phyloP scores from a whole-genome alignment of 2,888 invertebrate genomes.

The Ptilodon capucinus region DNA sequence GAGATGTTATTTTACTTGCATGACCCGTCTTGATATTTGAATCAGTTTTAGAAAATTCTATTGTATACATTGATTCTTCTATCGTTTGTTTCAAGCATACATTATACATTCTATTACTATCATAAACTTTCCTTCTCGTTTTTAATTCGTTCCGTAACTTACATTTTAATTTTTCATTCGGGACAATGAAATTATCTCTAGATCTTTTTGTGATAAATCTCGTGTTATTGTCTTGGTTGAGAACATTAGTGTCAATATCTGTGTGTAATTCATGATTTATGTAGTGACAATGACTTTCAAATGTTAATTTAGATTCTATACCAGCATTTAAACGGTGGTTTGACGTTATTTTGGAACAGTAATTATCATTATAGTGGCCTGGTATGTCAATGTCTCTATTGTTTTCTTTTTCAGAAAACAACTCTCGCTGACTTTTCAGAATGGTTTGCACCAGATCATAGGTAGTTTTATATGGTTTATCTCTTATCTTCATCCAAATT shows the following conservation, averaged over 20 bases:
- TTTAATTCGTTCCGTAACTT: constrained; percentile 7
- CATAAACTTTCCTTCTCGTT: constrained; percentile 1
- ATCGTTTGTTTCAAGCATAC: constrained; percentile 10
- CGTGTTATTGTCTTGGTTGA: constrained; percentile 9
- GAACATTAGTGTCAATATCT: neutral
- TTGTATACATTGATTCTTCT: constrained; percentile 35
- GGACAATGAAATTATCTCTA: constrained; percentile 39
- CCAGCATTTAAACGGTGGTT: neutral
- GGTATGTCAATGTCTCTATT: neutral
- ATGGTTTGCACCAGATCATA: constrained; percentile 61
- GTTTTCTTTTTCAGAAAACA: neutral
- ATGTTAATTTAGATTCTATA: constrained; percentile 36
- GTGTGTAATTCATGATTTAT: constrained; percentile 6
- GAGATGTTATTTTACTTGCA: neutral
- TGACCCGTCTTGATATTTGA: constrained; percentile 4
- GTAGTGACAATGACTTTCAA: constrained; percentile 49
- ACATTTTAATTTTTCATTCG: constrained; percentile 11
- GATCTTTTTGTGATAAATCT: constrained; percentile 46
- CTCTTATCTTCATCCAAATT: constrained; percentile 11
- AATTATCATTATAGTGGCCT: neutral
- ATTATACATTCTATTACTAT: constrained; percentile 3
- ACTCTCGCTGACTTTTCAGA: constrained; percentile 33
- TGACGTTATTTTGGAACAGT: neutral
- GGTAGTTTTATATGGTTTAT: constrained; percentile 43
- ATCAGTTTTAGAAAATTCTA: constrained; percentile 35